Percentiles rank a stretch among this genome's conserved stretches.
phyloP scores from a whole-genome alignment of 2,888 invertebrate genomes.

The Acronicta leporina region DNA sequence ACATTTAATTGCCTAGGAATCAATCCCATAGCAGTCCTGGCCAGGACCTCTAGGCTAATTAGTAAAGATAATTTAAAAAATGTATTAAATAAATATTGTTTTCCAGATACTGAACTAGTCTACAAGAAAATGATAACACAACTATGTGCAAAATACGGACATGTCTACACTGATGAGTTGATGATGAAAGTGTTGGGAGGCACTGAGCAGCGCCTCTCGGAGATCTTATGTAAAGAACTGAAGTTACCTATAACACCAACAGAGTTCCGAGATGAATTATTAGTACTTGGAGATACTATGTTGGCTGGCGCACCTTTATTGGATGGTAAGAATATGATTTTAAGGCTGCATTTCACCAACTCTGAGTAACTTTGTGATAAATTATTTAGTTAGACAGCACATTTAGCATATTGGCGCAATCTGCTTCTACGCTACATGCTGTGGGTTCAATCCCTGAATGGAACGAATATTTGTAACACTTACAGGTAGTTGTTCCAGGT shows the following conservation, averaged over 20 bases:
- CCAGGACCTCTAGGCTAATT: too few species aligned
- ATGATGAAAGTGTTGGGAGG: constrained; percentile 94
- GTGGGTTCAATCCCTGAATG: too few species aligned
- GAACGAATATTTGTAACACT: too few species aligned
- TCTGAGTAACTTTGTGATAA: too few species aligned
- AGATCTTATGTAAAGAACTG: constrained; percentile 91
- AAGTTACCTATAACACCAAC: constrained; percentile 91
- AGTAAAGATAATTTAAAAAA: too few species aligned
- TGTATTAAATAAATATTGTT: constrained; percentile 3
- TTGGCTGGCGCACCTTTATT: constrained; percentile 90
- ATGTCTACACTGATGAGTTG: constrained; percentile 93
- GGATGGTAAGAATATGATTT: constrained; percentile 89
- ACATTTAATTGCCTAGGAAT: too few species aligned
- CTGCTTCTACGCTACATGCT: too few species aligned
- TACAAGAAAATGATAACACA: constrained; percentile 93
- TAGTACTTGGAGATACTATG: constrained; percentile 88
- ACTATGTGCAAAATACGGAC: constrained; percentile 92
- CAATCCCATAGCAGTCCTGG: too few species aligned
- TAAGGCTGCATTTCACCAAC: too few species aligned
- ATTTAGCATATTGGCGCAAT: too few species aligned
- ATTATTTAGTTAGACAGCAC: too few species aligned
- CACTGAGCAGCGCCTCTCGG: constrained; percentile 91
- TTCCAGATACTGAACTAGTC: constrained; percentile 94
- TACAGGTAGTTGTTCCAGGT: too few species aligned
- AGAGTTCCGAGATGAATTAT: constrained; percentile 91